Conservation (phyloP, 2,113 vertebrate species). For the Nothobranchius furzeri region DNA sequence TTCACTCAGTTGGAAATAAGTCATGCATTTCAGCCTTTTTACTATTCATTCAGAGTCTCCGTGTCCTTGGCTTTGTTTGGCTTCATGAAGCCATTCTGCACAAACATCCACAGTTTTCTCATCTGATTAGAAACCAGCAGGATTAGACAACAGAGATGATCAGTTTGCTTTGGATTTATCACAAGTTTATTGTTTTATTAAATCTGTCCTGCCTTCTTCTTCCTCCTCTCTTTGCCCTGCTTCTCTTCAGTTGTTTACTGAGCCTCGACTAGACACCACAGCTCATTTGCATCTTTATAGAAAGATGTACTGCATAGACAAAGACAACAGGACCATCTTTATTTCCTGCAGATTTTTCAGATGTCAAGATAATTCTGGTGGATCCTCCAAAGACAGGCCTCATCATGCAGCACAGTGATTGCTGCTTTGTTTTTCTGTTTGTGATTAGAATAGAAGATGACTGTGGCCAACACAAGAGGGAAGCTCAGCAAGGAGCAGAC, state of each 20-base stretch:
- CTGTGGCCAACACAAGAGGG: slow-evolving; percentile 55
- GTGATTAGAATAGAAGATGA: slow-evolving; percentile 68
- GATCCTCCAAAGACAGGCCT: slow-evolving; percentile 67
- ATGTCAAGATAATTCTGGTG: slow-evolving; percentile 60
- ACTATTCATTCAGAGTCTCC: slow-evolving; percentile 27
- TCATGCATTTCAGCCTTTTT: slow-evolving; percentile 34
- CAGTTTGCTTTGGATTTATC: slow-evolving; percentile 26
- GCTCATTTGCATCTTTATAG: slow-evolving; percentile 76
- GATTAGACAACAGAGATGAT: slow-evolving; percentile 46
- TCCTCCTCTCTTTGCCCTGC: slow-evolving; percentile 29
- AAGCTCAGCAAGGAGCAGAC: slow-evolving; percentile 40
- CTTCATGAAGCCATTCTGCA: slow-evolving; percentile 8
- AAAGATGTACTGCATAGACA: slow-evolving; percentile 56
- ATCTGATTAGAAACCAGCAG: slow-evolving; percentile 31
- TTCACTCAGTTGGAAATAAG: slow-evolving; percentile 18
- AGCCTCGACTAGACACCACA: slow-evolving; percentile 44
- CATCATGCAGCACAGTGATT: slow-evolving; percentile 64
- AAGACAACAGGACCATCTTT: slow-evolving; percentile 62
- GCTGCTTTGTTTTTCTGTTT: slow-evolving; percentile 70
- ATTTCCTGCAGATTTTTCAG: slow-evolving; percentile 61
- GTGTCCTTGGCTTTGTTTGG: slow-evolving; percentile 21
- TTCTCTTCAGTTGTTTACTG: slow-evolving; percentile 49
- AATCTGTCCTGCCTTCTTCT: slow-evolving; percentile 26
- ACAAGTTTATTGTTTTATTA: slow-evolving; percentile 13
- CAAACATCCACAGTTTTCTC: slow-evolving; percentile 1